Percentiles rank a stretch among this genome's conserved stretches.
phyloP scores from a whole-genome alignment of 2,113 vertebrate genomes.

The Brachionichthys hirsutus region DNA sequence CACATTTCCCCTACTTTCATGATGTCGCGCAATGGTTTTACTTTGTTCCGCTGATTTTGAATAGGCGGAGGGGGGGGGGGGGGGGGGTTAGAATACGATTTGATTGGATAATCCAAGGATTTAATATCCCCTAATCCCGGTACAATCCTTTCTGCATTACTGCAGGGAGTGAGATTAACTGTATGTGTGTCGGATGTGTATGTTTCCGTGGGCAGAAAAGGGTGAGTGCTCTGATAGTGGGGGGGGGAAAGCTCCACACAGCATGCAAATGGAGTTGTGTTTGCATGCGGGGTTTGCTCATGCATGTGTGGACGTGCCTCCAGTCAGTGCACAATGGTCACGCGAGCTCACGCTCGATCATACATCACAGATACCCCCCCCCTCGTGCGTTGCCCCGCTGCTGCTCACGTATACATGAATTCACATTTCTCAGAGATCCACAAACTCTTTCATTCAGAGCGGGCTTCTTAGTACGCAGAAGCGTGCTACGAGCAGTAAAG shows the following conservation, averaged over 20 bases:
- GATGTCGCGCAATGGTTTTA: conserved; percentile 62
- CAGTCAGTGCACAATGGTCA: conserved; percentile 1
- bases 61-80: conserved; percentile 62
- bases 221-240: conserved; percentile 17
- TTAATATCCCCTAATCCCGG: conserved; percentile 80
- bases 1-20: conserved; percentile 25
- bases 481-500: conserved; percentile 33
- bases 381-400: conserved; percentile 29
- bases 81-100: conserved; percentile 75
- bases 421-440: conserved; percentile 28
- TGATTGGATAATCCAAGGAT: conserved; percentile 83
- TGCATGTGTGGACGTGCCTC: conserved; percentile 20
- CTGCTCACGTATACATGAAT: conserved; percentile 40
- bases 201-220: conserved; percentile 48
- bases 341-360: conserved; percentile 29
- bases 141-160: conserved; percentile 79
- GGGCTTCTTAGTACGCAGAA: conserved; percentile 48
- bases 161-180: conserved; percentile 74
- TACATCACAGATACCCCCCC: conserved; percentile 38
- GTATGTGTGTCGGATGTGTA: conserved; percentile 67
- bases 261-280: conserved; percentile 54
- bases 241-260: conserved; percentile 10
- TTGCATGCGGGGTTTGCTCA: conserved; percentile 45
- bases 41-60: conserved; percentile 68
- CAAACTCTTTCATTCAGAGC: conserved; percentile 18